Percentiles rank a stretch among this genome's conserved stretches.
Evolutionary conservation across 2,888 invertebrate genomes (phyloP).

Genomic region (Cerastis leucographa): DNA sequence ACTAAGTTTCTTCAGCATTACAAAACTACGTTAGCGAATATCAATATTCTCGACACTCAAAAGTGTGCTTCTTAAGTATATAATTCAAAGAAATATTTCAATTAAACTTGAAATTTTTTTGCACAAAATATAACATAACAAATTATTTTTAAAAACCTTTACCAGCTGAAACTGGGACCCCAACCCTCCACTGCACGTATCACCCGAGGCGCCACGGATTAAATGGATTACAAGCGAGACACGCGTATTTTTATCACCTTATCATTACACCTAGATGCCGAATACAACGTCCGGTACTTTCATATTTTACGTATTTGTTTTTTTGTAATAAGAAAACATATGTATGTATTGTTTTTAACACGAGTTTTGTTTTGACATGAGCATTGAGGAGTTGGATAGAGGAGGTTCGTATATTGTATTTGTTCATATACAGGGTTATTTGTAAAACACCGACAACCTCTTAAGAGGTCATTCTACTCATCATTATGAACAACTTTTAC

Average conservation of each 20-base stretch:
- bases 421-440: no score
- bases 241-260: slow-evolving; percentile 64
- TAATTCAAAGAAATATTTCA: neutral
- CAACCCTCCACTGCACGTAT: slow-evolving; percentile 58
- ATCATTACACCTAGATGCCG: slow-evolving; percentile 53
- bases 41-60: no score
- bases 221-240: slow-evolving; percentile 60
- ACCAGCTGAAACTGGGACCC: slow-evolving; percentile 37
- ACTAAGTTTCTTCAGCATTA: neutral
- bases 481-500: no score
- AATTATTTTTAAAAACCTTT: neutral
- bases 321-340: neutral
- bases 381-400: slow-evolving; percentile 5
- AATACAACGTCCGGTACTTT: slow-evolving; percentile 36
- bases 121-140: neutral
- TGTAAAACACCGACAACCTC: no score
- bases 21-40: no score
- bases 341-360: neutral
- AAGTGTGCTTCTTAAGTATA: neutral
- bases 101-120: neutral
- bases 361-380: neutral
- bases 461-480: no score
- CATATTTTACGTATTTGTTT: neutral
- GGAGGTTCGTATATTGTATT: no score
- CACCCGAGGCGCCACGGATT: slow-evolving; percentile 59